Percentiles rank a stretch among this genome's conserved stretches.
Evolutionary conservation across 2,797 vertebrate genomes (phyloP).

Genomic region (Pampus argenteus): DNA sequence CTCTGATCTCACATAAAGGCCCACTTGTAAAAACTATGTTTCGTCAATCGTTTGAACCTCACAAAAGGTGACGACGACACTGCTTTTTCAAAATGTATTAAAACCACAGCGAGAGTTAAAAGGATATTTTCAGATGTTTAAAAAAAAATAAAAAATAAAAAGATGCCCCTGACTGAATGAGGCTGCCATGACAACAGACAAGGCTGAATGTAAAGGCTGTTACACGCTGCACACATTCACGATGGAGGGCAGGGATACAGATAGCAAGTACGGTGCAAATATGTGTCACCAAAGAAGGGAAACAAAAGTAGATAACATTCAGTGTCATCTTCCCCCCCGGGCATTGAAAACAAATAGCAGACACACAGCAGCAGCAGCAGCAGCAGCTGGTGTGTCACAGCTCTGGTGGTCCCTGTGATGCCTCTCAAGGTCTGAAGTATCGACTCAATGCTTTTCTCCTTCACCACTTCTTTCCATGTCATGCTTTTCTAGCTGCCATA

Average conservation of each 20-base stretch:
- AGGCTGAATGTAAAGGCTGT: constrained; percentile 4
- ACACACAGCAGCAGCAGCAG: constrained; percentile 13
- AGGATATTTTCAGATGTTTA: constrained; percentile 6
- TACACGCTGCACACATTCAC: constrained; percentile 10
- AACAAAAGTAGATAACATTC: constrained; percentile 30
- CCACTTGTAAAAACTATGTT: neutral
- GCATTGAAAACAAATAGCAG: constrained; percentile 45
- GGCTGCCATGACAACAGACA: constrained; percentile 38
- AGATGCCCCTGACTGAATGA: constrained; percentile 16
- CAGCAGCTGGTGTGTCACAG: constrained; percentile 7
- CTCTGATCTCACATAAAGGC: neutral
- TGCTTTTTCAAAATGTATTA: neutral
- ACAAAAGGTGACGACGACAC: neutral
- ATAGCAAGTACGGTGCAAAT: constrained; percentile 27
- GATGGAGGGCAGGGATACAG: constrained; percentile 23
- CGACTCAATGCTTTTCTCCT: constrained; percentile 37
- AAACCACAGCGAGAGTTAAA: neutral
- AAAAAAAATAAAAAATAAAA: neutral
- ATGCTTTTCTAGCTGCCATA: neutral
- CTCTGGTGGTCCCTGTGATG: constrained; percentile 8
- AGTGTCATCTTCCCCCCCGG: constrained; percentile 30
- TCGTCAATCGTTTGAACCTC: neutral
- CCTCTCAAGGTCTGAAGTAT: constrained; percentile 34
- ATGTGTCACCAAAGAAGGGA: neutral
- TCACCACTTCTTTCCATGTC: constrained; percentile 31